These are phyloP conservation scores for Achlya flavicornis DNA, from an alignment of 2,888 invertebrate genomes.

Conservation along the genomic window DNA sequence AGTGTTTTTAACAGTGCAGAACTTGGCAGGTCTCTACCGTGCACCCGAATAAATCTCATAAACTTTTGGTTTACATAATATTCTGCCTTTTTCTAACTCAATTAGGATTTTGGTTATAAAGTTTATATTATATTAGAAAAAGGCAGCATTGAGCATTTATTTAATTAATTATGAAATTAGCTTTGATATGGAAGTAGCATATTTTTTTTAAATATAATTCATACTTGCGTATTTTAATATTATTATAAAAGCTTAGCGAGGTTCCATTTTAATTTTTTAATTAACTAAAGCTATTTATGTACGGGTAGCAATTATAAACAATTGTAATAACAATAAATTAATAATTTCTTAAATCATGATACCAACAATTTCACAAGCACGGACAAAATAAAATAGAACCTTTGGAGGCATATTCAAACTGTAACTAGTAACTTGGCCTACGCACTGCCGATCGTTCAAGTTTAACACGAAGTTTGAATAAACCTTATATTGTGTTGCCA, in stretches of 20 bases:
- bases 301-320: neutral
- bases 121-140: neutral
- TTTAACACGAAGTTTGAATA: neutral
- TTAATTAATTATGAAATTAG: neutral
- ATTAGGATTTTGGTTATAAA: neutral
- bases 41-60: slow-evolving; percentile 1
- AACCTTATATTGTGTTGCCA: neutral
- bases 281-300: slow-evolving; percentile 18
- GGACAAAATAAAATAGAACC: neutral
- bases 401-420: neutral
- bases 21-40: neutral
- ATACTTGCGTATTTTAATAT: neutral
- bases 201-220: neutral
- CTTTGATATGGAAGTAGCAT: neutral
- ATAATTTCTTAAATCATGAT: too few species aligned
- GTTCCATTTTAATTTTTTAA: slow-evolving; percentile 16
- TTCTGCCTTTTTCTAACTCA: neutral
- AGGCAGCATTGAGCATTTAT: neutral
- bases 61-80: neutral
- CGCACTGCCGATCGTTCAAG: neutral
- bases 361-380: too few species aligned
- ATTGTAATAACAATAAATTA: neutral
- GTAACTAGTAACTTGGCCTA: neutral
- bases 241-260: slow-evolving; percentile 23
- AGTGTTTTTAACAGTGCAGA: neutral